A percentile compares a stretch with the other conserved stretches of the same genome.
These are phyloP conservation scores for Pagetopsis macropterus DNA, from an alignment of 2,797 vertebrate genomes.

Conservation along the genomic window DNA sequence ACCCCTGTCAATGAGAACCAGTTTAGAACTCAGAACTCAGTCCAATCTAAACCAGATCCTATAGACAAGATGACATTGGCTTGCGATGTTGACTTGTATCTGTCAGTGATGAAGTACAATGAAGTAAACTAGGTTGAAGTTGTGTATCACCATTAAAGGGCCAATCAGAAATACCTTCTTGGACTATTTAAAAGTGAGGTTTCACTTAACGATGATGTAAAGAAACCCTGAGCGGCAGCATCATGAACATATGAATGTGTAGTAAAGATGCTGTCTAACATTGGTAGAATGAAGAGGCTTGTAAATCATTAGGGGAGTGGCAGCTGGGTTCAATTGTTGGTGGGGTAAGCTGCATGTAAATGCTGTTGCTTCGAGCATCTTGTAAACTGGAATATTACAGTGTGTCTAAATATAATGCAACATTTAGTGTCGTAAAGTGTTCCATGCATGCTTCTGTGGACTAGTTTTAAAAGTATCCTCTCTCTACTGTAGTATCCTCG, in stretches of 20 bases:
- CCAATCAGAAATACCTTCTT: background rate
- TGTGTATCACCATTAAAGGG: no score
- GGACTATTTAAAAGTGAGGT: background rate
- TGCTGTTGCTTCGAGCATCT: background rate
- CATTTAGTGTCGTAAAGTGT: background rate
- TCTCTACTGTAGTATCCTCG: background rate
- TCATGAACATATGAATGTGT: background rate
- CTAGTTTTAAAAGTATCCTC: constrained; percentile 14
- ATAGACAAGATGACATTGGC: no score
- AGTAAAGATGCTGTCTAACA: background rate
- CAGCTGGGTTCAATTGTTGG: background rate
- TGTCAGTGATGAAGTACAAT: no score
- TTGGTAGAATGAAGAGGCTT: background rate
- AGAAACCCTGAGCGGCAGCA: background rate
- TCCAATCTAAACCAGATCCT: background rate
- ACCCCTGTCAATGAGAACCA: no score
- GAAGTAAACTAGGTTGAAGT: no score
- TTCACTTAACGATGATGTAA: background rate
- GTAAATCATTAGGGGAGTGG: background rate
- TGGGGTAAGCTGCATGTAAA: background rate
- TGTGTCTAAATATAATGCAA: background rate
- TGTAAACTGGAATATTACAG: background rate
- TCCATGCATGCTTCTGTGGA: background rate
- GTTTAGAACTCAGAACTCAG: no score
- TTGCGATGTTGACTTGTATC: no score